Conservation (phyloP, 2,797 vertebrate species). For the Myioborus miniatus region DNA sequence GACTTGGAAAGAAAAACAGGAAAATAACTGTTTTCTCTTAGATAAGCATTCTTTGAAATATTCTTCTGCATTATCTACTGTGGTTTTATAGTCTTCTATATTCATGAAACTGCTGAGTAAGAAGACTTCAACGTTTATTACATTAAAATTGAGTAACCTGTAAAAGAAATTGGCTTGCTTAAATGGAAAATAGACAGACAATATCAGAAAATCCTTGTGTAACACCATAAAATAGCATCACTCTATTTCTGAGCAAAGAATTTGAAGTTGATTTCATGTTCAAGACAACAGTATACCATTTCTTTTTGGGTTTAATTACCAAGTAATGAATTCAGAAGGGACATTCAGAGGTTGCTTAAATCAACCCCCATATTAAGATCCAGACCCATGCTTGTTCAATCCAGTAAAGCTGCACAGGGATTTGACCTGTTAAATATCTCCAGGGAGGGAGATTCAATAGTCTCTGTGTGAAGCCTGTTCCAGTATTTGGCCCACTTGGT, state of each 20-base stretch:
- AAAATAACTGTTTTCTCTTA: not conserved
- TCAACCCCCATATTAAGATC: not conserved
- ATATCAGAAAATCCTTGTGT: not conserved
- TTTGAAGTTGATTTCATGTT: not conserved
- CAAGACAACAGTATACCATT: not conserved
- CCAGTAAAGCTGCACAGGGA: not conserved
- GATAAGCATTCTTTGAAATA: not conserved
- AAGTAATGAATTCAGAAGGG: not conserved
- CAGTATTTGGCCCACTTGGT: not conserved
- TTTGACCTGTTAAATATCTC: not conserved
- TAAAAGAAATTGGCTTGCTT: not conserved
- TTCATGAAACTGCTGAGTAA: not conserved
- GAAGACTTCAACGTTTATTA: not conserved
- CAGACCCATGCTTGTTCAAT: not conserved
- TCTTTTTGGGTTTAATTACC: not conserved
- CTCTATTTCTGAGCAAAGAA: not conserved
- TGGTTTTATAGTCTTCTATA: not conserved
- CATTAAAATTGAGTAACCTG: not conserved
- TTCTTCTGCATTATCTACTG: not conserved
- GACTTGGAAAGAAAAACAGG: not conserved
- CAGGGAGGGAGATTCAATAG: not conserved
- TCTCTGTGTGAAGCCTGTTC: not conserved
- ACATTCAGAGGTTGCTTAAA: not conserved
- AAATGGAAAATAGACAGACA: not conserved
- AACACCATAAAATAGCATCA: not conserved